Evolutionary conservation across 2,113 vertebrate genomes (phyloP).

Genomic region (human): GRCh38 chr15:80468501-80469000

Average conservation of each 20-base stretch:
- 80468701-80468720: neutral
- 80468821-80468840: neutral
- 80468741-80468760: neutral
- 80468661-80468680: neutral
- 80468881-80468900: neutral
- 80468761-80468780: neutral
- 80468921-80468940: neutral
- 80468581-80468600: too few species aligned
- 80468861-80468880: neutral
- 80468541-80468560: too few species aligned
- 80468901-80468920: neutral
- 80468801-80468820: fast-evolving
- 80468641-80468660: neutral
- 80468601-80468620: neutral
- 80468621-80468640: neutral
- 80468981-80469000: neutral
- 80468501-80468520: neutral
- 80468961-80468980: neutral
- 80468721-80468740: neutral
- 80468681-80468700: neutral
- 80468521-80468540: neutral
- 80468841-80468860: neutral
- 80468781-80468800: neutral
- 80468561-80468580: neutral
- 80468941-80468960: neutral